Conservation (phyloP, 2,888 invertebrate genomes). For the Cyrtodaria siliqua region DNA sequence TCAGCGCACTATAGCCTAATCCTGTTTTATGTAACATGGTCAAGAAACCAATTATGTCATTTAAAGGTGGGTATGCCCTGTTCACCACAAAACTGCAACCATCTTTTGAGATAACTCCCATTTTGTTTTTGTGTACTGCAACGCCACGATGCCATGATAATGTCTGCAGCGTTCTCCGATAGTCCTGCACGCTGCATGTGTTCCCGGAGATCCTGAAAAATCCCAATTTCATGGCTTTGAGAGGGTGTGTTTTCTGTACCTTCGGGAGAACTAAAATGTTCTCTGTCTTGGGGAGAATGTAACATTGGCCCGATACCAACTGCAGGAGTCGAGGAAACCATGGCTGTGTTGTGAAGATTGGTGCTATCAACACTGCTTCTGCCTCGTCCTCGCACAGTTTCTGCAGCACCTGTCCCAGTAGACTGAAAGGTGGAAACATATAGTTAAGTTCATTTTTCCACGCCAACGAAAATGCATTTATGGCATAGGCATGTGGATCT, state of each 20-base stretch:
- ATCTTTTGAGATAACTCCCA: conserved; percentile 27
- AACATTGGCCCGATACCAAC: conserved; percentile 2
- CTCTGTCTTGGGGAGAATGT: conserved; percentile 12
- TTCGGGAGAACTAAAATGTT: conserved; percentile 5
- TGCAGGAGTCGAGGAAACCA: conserved; percentile 37
- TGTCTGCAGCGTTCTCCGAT: conserved; percentile 24
- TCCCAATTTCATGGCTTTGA: conserved; percentile 24
- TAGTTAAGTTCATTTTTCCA: conserved; percentile 37
- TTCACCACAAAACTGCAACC: conserved; percentile 49
- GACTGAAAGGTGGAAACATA: conserved; percentile 58
- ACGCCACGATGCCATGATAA: conserved; percentile 39
- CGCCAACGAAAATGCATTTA: conserved; percentile 48
- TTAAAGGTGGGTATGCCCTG: too few species aligned
- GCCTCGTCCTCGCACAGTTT: conserved; percentile 34
- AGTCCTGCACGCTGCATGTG: conserved; percentile 18
- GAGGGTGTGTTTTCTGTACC: conserved; percentile 11
- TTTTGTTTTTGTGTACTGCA: conserved; percentile 32
- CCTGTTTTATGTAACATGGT: too few species aligned
- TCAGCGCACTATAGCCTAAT: too few species aligned
- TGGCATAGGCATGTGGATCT: conserved; percentile 30
- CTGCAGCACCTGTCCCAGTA: conserved; percentile 37
- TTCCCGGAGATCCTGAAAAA: conserved; percentile 30
- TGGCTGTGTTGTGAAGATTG: conserved; percentile 32
- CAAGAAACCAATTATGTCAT: too few species aligned
- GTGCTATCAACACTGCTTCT: conserved; percentile 34